Percentiles rank a stretch among this genome's conserved stretches.
These are phyloP conservation scores for Tanypteryx hageni DNA, from an alignment of 2,888 invertebrate species.

Conservation along the genomic window DNA sequence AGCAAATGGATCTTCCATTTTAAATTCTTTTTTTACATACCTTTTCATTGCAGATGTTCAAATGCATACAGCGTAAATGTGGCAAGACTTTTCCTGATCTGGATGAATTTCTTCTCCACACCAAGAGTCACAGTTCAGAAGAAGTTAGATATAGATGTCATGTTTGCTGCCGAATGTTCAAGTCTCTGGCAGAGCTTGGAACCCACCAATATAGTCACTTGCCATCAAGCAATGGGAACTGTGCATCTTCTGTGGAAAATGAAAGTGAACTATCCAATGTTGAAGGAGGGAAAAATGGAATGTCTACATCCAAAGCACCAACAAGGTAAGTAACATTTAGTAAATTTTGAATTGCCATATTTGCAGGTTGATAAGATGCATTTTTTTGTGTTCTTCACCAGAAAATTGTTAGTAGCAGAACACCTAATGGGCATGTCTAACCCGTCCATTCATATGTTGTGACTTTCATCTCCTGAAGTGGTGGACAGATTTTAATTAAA, in stretches of 20 bases:
- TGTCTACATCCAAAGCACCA: slow-evolving; percentile 68
- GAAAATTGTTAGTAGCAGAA: too few species aligned
- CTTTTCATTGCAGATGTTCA: slow-evolving; percentile 76
- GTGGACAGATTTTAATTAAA: too few species aligned
- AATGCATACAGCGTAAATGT: slow-evolving; percentile 82
- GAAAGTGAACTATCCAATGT: slow-evolving; percentile 71
- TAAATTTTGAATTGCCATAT: slow-evolving; percentile 15
- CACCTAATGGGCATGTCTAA: too few species aligned
- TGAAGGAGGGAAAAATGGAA: slow-evolving; percentile 74
- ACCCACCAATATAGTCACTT: slow-evolving; percentile 80
- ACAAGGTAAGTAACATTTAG: slow-evolving; percentile 67
- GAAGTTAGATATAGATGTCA: slow-evolving; percentile 81
- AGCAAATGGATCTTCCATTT: neutral
- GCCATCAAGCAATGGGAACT: slow-evolving; percentile 67
- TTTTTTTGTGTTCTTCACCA: neutral
- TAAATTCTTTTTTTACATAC: slow-evolving; percentile 15
- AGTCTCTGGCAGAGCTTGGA: slow-evolving; percentile 80
- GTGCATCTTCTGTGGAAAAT: slow-evolving; percentile 69
- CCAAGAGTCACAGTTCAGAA: slow-evolving; percentile 77
- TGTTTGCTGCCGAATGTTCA: slow-evolving; percentile 79
- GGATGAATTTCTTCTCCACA: slow-evolving; percentile 81
- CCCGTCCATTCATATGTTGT: too few species aligned
- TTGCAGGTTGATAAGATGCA: neutral
- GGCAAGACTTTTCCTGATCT: slow-evolving; percentile 79
- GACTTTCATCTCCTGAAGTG: too few species aligned